These are phyloP conservation scores for Pharmacophagus antenor DNA, from an alignment of 2,888 invertebrate species.

Conservation along the genomic window DNA sequence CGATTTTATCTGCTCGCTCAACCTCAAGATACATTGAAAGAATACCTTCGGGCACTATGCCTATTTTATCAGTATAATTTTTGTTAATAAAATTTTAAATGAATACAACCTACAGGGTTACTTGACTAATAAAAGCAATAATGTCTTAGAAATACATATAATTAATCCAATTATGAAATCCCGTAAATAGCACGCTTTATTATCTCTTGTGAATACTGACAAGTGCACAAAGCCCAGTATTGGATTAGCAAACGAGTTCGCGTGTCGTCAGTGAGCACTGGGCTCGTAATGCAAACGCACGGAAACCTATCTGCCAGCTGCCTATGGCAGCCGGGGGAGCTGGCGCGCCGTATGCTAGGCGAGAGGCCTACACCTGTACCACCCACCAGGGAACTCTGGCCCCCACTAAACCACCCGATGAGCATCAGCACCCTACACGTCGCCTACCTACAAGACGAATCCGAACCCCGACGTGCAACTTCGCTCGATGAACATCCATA, in stretches of 20 bases:
- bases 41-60: too few species aligned
- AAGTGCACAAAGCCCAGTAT: slow-evolving; percentile 71
- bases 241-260: slow-evolving; percentile 64
- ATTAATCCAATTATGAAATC: slow-evolving; percentile 38
- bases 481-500: slow-evolving; percentile 57
- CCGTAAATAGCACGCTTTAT: slow-evolving; percentile 42
- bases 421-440: slow-evolving; percentile 74
- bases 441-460: slow-evolving; percentile 64
- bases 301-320: slow-evolving; percentile 72
- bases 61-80: neutral
- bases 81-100: too few species aligned
- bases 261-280: slow-evolving; percentile 57
- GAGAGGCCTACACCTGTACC: slow-evolving; percentile 71
- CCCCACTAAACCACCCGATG: slow-evolving; percentile 58
- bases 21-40: too few species aligned
- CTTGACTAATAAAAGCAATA: neutral
- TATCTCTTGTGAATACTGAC: slow-evolving; percentile 61
- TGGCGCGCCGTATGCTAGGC: slow-evolving; percentile 70
- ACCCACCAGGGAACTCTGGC: slow-evolving; percentile 69
- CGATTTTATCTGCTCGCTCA: too few species aligned
- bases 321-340: slow-evolving; percentile 75
- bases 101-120: too few species aligned
- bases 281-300: slow-evolving; percentile 72
- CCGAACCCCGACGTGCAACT: slow-evolving; percentile 56
- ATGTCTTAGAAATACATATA: neutral